These are phyloP conservation scores for Bradysia coprophila DNA, from an alignment of 1,140 invertebrate genomes.

Conservation along the genomic window DNA sequence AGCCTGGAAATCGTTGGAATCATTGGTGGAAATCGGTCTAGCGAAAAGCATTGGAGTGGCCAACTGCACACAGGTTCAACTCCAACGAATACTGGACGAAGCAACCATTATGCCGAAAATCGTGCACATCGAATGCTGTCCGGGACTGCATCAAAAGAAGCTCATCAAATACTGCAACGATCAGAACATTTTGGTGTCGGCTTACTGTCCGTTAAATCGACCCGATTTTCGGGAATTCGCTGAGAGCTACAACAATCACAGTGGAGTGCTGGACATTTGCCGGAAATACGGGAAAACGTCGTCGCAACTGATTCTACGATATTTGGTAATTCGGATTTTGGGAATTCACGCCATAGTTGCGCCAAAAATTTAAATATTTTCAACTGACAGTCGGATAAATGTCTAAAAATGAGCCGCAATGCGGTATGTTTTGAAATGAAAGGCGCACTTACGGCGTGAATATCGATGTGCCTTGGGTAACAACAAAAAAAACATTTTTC, in stretches of 20 bases:
- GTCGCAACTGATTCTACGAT: constrained; percentile 41
- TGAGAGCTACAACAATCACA: constrained; percentile 38
- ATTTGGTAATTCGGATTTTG: constrained; percentile 29
- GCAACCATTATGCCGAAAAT: too few species aligned
- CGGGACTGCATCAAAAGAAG: constrained; percentile 42
- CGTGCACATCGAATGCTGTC: constrained; percentile 49
- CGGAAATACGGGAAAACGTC: constrained; percentile 48
- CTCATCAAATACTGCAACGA: constrained; percentile 36
- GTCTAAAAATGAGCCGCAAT: too few species aligned
- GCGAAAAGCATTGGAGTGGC: constrained; percentile 60
- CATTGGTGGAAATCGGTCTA: constrained; percentile 44
- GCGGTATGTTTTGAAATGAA: too few species aligned
- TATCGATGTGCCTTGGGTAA: too few species aligned
- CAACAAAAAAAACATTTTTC: not conserved
- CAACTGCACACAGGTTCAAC: constrained; percentile 65
- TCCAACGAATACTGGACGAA: constrained; percentile 45
- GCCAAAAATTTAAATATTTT: too few species aligned
- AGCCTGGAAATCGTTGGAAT: constrained; percentile 69
- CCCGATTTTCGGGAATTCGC: constrained; percentile 29
- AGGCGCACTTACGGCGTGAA: too few species aligned
- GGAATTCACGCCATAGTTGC: constrained; percentile 2
- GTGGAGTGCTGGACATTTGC: constrained; percentile 37
- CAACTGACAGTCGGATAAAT: not conserved
- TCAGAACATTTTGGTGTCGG: constrained; percentile 36
- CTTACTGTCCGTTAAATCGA: constrained; percentile 45